phyloP scores from a whole-genome alignment of 2,888 invertebrate species.

The Adela reaumurella region DNA sequence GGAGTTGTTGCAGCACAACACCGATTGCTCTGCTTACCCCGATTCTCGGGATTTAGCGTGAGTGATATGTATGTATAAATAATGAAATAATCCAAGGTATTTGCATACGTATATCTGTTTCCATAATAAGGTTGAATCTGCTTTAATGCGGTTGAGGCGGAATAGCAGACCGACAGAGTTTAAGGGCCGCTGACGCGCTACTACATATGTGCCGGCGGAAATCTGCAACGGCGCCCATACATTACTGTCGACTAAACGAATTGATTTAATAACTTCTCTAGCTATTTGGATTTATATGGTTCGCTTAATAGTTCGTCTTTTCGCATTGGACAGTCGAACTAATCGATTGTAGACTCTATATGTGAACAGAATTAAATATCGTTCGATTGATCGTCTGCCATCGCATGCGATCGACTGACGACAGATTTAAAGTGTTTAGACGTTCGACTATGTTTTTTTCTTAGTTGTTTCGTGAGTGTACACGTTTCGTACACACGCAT shows the following conservation, averaged over 20 bases:
- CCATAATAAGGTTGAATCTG: no score
- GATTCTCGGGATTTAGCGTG: no score
- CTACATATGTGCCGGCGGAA: background rate
- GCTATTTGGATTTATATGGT: constrained; percentile 46
- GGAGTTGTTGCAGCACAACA: no score
- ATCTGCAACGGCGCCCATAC: constrained; percentile 26
- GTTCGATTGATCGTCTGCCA: background rate
- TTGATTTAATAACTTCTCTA: constrained; percentile 50
- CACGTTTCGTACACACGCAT: no score
- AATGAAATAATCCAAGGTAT: no score
- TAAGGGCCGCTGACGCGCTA: no score
- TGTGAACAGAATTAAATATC: background rate
- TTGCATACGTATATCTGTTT: no score
- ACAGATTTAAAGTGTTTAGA: background rate
- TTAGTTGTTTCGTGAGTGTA: no score
- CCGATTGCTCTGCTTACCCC: no score
- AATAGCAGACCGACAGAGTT: no score
- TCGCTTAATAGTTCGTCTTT: constrained; percentile 33
- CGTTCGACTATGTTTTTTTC: background rate
- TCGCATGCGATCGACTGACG: background rate
- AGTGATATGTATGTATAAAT: no score
- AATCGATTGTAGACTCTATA: background rate
- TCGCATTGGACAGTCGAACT: background rate
- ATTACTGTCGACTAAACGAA: constrained; percentile 43
- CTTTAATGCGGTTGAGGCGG: no score